phyloP scores from a whole-genome alignment of 1,140 invertebrate genomes.

The Eurosta solidaginis region DNA sequence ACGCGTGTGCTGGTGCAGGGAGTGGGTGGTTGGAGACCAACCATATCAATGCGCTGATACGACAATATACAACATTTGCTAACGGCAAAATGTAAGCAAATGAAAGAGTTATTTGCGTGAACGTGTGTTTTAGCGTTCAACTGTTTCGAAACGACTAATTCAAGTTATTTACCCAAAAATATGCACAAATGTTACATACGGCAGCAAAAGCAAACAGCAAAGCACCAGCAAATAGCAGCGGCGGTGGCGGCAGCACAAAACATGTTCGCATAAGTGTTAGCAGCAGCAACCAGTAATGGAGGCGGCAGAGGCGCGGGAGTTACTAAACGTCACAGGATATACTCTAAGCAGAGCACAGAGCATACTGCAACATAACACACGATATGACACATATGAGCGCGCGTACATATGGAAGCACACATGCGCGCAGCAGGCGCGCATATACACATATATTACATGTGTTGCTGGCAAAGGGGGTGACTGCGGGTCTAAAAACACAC shows the following conservation, averaged over 20 bases:
- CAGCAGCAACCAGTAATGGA: neutral
- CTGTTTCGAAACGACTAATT: conserved; percentile 60
- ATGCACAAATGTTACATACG: conserved; percentile 37
- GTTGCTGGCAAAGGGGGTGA: neutral
- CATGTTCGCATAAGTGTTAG: neutral
- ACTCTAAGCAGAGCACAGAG: neutral
- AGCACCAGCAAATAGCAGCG: conserved; percentile 34
- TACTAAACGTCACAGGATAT: neutral
- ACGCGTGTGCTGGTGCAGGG: neutral
- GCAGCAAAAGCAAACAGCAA: conserved; percentile 31
- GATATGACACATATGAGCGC: neutral
- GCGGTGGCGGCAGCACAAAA: conserved; percentile 29
- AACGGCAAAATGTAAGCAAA: conserved; percentile 22
- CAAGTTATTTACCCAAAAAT: conserved; percentile 48
- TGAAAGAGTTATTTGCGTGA: conserved; percentile 35
- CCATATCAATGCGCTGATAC: neutral
- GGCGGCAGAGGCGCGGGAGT: neutral
- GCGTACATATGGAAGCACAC: neutral
- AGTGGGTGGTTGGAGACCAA: neutral
- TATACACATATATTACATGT: neutral
- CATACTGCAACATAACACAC: neutral
- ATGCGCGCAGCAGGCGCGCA: neutral
- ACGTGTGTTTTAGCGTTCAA: conserved; percentile 59
- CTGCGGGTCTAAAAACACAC: neutral
- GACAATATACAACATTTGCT: neutral